Conservation (phyloP, 1,140 invertebrate genomes). For the Lepidostoma basale region DNA sequence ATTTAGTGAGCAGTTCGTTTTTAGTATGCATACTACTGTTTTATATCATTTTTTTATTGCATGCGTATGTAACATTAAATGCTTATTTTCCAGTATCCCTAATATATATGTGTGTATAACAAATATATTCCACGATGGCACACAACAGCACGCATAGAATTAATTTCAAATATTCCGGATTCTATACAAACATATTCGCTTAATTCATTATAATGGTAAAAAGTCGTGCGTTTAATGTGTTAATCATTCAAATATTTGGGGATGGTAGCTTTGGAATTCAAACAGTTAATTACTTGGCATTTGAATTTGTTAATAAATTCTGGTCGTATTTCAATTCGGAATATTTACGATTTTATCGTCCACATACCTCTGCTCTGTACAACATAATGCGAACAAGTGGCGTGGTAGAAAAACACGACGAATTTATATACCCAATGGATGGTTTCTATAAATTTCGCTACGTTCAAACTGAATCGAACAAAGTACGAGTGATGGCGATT, state of each 20-base stretch:
- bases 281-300: too few species aligned
- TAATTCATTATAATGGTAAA: conserved; percentile 5
- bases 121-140: neutral
- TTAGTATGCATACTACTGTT: conserved; percentile 19
- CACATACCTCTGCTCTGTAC: too few species aligned
- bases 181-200: neutral
- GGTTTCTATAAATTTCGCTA: too few species aligned
- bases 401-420: too few species aligned
- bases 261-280: too few species aligned
- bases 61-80: conserved; percentile 27
- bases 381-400: too few species aligned
- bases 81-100: conserved; percentile 15
- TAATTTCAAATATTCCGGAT: conserved; percentile 10
- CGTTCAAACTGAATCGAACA: too few species aligned
- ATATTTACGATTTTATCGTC: too few species aligned
- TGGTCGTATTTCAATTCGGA: too few species aligned
- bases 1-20: conserved; percentile 14
- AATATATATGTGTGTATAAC: conserved; percentile 4
- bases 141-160: conserved; percentile 6
- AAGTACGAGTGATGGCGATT: too few species aligned
- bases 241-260: conserved; percentile 14
- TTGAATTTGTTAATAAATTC: too few species aligned
- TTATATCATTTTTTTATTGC: conserved; percentile 27
- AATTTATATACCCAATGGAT: too few species aligned
- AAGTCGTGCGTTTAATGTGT: conserved; percentile 14